phyloP scores from a whole-genome alignment of 2,888 invertebrate species.

The Megalurothrips usitatus region DNA sequence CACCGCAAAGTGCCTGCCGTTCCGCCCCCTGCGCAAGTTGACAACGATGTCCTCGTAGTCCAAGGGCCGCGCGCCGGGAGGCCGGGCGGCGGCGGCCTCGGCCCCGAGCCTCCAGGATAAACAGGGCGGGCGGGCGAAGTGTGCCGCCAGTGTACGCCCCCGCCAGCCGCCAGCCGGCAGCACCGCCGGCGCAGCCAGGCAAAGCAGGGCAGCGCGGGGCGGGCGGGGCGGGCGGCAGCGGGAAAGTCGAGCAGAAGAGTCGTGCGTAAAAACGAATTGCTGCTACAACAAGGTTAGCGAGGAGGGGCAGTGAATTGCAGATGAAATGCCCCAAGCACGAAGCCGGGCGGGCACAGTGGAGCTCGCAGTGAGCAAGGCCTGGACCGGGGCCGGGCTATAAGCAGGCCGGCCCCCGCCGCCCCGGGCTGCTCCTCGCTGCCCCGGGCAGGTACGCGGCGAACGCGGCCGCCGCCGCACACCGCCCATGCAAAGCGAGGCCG shows the following conservation, averaged over 20 bases:
- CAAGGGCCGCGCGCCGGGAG: not conserved
- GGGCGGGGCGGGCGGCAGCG: not conserved
- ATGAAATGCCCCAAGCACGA: not conserved
- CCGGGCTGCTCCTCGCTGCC: not conserved
- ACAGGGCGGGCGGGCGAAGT: too few relatives aligned
- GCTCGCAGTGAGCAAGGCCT: too few relatives aligned
- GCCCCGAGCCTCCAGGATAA: too few relatives aligned
- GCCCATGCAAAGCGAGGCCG: not conserved
- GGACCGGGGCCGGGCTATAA: too few relatives aligned
- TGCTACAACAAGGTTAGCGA: conserved; percentile 24
- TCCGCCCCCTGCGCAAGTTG: not conserved
- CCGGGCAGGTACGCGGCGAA: not conserved
- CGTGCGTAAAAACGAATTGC: conserved; percentile 26
- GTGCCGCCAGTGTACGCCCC: too few relatives aligned
- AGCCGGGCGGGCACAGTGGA: not conserved
- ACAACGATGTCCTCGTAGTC: not conserved
- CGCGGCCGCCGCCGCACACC: not conserved
- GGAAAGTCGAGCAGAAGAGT: not conserved
- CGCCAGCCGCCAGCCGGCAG: too few relatives aligned
- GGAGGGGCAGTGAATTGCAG: conserved; percentile 24
- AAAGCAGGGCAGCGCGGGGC: not conserved
- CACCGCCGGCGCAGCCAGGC: too few relatives aligned
- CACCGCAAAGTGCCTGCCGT: not conserved
- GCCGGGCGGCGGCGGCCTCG: too few relatives aligned
- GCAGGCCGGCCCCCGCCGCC: not conserved